A percentile compares a stretch with the other conserved stretches of the same genome.
Conservation (phyloP, 1,140 invertebrate species). For the Neodiprion pinetum region DNA sequence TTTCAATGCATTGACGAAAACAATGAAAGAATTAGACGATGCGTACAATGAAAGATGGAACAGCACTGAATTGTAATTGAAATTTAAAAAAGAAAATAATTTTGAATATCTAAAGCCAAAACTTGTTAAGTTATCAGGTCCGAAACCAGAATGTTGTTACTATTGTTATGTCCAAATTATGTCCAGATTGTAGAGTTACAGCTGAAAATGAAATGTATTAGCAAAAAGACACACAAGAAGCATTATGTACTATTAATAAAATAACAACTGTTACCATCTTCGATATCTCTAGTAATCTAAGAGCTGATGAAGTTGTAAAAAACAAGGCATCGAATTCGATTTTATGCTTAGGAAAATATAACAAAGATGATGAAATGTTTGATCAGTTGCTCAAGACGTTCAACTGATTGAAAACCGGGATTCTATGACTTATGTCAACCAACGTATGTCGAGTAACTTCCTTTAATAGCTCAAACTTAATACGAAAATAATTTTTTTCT, state of each 20-base stretch:
- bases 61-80: neutral
- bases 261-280: neutral
- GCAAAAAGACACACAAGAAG: constrained; percentile 34
- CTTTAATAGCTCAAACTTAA: no score
- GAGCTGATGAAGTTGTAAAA: no score
- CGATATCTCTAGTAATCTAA: neutral
- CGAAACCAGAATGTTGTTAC: constrained; percentile 11
- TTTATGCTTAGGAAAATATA: no score
- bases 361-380: neutral
- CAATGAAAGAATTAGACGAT: neutral
- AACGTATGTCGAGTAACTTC: no score
- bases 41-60: neutral
- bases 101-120: neutral
- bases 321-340: no score
- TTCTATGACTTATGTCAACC: no score
- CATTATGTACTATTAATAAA: constrained; percentile 25
- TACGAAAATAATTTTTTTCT: no score
- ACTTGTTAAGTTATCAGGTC: neutral
- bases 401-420: no score
- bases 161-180: neutral
- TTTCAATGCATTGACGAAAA: neutral
- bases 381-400: neutral
- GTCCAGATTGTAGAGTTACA: neutral
- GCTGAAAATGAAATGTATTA: constrained; percentile 23
- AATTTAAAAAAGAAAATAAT: constrained; percentile 21